These are phyloP conservation scores for Bellardia pandia DNA, from an alignment of 2,888 invertebrate species.

Conservation along the genomic window DNA sequence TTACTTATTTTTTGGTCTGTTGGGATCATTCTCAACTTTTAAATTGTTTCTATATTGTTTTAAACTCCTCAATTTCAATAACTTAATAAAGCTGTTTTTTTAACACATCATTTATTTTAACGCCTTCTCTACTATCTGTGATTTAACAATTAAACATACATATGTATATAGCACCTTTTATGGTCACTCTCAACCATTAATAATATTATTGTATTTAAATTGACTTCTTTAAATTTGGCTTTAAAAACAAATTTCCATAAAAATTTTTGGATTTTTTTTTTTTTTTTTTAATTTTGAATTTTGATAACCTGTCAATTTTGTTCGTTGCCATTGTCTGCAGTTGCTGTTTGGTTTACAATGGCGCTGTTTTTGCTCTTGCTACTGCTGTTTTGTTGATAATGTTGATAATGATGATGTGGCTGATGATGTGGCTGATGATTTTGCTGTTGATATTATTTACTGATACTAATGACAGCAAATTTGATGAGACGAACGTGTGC, in stretches of 20 bases:
- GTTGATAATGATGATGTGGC: slow-evolving; percentile 11
- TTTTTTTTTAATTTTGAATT: slow-evolving; percentile 4
- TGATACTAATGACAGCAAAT: slow-evolving; percentile 51
- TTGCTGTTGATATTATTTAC: slow-evolving; percentile 55
- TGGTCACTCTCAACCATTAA: slow-evolving; percentile 15
- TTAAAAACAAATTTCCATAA: neutral
- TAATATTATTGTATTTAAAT: slow-evolving; percentile 30
- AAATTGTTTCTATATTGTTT: neutral
- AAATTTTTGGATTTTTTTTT: neutral
- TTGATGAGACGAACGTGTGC: slow-evolving; percentile 28
- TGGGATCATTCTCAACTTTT: too few species aligned
- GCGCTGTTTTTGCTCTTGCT: slow-evolving; percentile 2
- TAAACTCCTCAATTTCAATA: neutral
- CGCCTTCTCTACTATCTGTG: neutral
- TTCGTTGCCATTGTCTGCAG: slow-evolving; percentile 4
- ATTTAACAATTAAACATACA: neutral
- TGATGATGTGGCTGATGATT: neutral
- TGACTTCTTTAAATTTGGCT: neutral
- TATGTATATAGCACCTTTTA: neutral
- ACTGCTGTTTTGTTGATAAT: neutral
- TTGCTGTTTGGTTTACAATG: slow-evolving; percentile 6
- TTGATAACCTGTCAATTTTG: slow-evolving; percentile 42
- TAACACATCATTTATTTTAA: neutral
- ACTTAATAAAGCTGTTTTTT: neutral
- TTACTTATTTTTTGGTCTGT: too few species aligned